Conservation (phyloP, 2,888 invertebrate species). For the Erebia palarica region DNA sequence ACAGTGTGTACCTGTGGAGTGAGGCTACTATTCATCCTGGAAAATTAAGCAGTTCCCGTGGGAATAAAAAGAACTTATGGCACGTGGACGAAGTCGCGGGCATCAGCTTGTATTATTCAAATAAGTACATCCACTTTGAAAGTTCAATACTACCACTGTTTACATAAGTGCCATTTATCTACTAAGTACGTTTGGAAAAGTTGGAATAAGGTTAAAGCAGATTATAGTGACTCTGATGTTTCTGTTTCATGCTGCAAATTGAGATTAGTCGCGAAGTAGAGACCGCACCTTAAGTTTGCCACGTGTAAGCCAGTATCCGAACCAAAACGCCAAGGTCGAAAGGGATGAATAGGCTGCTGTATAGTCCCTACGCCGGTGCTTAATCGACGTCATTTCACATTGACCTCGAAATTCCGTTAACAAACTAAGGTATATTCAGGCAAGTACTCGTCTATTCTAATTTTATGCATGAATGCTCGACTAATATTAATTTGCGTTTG, state of each 20-base stretch:
- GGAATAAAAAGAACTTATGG: too few relatives aligned
- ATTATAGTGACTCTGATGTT: too few relatives aligned
- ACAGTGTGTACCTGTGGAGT: too few relatives aligned
- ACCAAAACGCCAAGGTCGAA: conserved; percentile 54
- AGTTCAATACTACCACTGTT: too few relatives aligned
- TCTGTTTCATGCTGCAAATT: neutral
- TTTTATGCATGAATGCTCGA: conserved; percentile 36
- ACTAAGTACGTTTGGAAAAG: too few relatives aligned
- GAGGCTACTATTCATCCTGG: too few relatives aligned
- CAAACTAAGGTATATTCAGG: conserved; percentile 31
- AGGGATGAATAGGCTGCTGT: conserved; percentile 49
- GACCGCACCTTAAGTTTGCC: conserved; percentile 50
- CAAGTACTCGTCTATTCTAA: conserved; percentile 36
- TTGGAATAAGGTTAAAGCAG: too few relatives aligned
- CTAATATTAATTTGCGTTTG: conserved; percentile 31
- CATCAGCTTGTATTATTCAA: too few relatives aligned
- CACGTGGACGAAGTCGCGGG: too few relatives aligned
- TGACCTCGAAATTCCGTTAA: conserved; percentile 46
- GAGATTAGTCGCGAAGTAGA: neutral
- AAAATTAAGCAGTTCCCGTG: too few relatives aligned
- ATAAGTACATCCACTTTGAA: too few relatives aligned
- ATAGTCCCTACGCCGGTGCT: conserved; percentile 45
- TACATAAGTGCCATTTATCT: too few relatives aligned
- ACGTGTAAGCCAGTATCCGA: conserved; percentile 57
- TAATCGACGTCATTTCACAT: conserved; percentile 45